phyloP scores from a whole-genome alignment of 1,140 invertebrate genomes.

The Wasmannia auropunctata region DNA sequence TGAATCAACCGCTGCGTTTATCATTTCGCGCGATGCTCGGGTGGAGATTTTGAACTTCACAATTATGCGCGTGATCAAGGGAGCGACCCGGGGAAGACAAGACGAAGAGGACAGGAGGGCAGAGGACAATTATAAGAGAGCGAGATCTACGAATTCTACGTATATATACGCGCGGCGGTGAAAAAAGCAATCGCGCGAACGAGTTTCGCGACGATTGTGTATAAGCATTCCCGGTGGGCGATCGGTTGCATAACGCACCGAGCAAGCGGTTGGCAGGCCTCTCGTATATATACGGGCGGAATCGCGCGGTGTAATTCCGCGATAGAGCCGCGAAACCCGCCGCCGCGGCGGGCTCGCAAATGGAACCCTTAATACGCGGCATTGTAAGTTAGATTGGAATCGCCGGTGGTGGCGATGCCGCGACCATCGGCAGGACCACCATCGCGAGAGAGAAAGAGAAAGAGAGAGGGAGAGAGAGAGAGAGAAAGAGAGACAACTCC shows the following conservation, averaged over 20 bases:
- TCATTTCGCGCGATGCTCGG: not conserved
- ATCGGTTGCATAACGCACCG: slow-evolving; percentile 44
- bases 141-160: not conserved
- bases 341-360: slow-evolving; percentile 44
- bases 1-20: not conserved
- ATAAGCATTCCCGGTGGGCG: not conserved
- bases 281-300: too few relatives aligned
- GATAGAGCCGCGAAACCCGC: slow-evolving; percentile 7
- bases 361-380: slow-evolving; percentile 69
- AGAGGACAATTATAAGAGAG: not conserved
- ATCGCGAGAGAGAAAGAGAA: not conserved
- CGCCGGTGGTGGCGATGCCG: slow-evolving; percentile 51
- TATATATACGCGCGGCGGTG: not conserved
- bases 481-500: not conserved
- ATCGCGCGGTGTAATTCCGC: slow-evolving; percentile 46
- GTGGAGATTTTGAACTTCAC: not conserved
- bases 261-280: not conserved
- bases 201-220: not conserved
- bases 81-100: not conserved
- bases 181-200: slow-evolving; percentile 30
- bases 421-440: not conserved
- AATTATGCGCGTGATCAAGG: not conserved
- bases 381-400: slow-evolving; percentile 75
- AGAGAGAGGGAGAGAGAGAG: not conserved
- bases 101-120: too few relatives aligned